Evolutionary conservation across 2,888 invertebrate species (phyloP), one percentile per base, ranked within the genome.

Genomic region (Dorcus parallelipipedus): DNA sequence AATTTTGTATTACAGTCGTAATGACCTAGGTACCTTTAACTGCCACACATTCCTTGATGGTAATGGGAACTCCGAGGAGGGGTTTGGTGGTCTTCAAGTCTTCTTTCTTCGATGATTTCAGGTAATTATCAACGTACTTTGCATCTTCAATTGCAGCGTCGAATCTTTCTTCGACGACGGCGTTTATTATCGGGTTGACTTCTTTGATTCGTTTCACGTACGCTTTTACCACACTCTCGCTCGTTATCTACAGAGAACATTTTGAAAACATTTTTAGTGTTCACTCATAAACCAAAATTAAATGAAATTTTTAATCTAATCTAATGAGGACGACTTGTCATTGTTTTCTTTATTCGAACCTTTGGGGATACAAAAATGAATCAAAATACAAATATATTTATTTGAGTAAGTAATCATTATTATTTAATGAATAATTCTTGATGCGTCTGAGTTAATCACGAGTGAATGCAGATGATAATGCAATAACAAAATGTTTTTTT

Each of bases 11-110:
- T 47, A 23, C n/a, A 49, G 20, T 45, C 20, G 38, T 26, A 43
- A 20, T 74, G 85, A 17, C n/a, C 9, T 49, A n/a, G n/a, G n/a
- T n/a, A 58, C 90, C 93, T 83, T 89, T 85, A 2, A 92, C 86
- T 49, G 86, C 84, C 68, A 92, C 87, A 67, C 88, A 87, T 76
- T 93, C 93, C 76, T 94, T 95, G 0, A 92, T 87, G 5, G 93
- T 91, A 61, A 95, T 82, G 0, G 95, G 95, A 3, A 95, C 84
- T 3, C 95, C 95, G 8, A 92, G 79, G 59, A 94, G 79, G 0
- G 93, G 93, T 65, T 86, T 88, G 49, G 87, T 83, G 57, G 82
- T 81, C 62, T 83, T 85, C 68, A 91, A 80, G 52, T 83, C 79
- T 2, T 80, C 81, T 47, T 54, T n/a, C 14, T 58, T 40, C 9